Evolutionary conservation across 2,797 vertebrate species (phyloP).

Genomic region (Chelonia mydas): DNA sequence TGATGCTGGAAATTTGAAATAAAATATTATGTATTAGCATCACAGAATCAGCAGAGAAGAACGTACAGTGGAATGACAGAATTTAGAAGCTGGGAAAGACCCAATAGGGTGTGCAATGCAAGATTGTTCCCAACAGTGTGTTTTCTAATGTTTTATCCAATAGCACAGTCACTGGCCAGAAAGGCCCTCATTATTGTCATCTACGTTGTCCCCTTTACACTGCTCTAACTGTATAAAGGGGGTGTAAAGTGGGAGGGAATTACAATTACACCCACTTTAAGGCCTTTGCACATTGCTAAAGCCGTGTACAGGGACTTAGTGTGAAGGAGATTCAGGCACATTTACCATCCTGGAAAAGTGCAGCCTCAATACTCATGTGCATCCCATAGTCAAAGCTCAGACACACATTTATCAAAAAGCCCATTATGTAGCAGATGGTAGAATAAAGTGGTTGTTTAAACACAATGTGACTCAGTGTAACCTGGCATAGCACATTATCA

Average conservation of each 20-base stretch:
- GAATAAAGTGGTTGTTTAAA: conserved; percentile 77
- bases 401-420: conserved; percentile 73
- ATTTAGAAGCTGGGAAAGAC: neutral
- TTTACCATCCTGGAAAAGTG: conserved; percentile 49
- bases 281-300: neutral
- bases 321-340: conserved; percentile 10
- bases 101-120: neutral
- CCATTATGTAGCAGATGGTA: conserved; percentile 73
- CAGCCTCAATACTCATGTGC: conserved; percentile 37
- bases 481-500: conserved; percentile 75
- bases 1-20: conserved; percentile 8
- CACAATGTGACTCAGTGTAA: conserved; percentile 70
- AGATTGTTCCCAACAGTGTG: neutral
- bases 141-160: neutral
- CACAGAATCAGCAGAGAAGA: neutral
- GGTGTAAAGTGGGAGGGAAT: neutral
- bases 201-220: neutral
- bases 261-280: neutral
- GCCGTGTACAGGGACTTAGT: conserved; percentile 40
- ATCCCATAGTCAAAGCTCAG: conserved; percentile 55
- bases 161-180: neutral
- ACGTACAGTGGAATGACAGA: fast-evolving
- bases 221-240: neutral
- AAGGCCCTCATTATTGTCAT: neutral
- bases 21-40: neutral